phyloP scores from a whole-genome alignment of 2,113 vertebrate species.

The Clarias gariepinus region DNA sequence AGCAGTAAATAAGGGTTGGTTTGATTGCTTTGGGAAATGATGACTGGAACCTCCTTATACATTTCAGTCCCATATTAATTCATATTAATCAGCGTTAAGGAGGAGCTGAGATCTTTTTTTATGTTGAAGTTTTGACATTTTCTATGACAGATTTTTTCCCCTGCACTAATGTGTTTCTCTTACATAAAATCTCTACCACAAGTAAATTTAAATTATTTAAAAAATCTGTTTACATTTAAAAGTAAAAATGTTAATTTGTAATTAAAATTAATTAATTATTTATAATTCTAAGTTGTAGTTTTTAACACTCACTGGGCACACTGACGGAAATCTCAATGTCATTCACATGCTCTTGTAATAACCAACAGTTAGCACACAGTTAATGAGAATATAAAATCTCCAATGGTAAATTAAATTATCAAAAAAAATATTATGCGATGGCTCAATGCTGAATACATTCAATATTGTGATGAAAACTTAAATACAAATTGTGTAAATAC shows the following conservation, averaged over 20 bases:
- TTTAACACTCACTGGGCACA: too few relatives aligned
- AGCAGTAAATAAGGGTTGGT: constrained; percentile 52
- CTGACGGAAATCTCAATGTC: too few relatives aligned
- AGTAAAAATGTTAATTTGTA: not conserved
- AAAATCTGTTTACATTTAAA: not conserved
- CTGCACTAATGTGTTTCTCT: too few relatives aligned
- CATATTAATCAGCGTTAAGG: not conserved
- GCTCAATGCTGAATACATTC: not conserved
- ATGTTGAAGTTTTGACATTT: too few relatives aligned
- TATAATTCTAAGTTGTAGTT: too few relatives aligned
- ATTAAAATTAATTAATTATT: too few relatives aligned
- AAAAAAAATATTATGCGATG: not conserved
- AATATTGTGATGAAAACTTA: too few relatives aligned
- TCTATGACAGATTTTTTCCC: too few relatives aligned
- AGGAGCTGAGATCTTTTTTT: too few relatives aligned
- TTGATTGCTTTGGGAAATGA: constrained; percentile 58
- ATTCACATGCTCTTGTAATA: too few relatives aligned
- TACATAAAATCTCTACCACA: not conserved
- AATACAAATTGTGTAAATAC: too few relatives aligned
- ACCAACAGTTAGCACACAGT: too few relatives aligned
- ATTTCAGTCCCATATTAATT: constrained; percentile 32
- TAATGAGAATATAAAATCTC: not conserved
- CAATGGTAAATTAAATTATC: not conserved
- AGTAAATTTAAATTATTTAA: not conserved
- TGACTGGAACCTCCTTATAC: constrained; percentile 38